Evolutionary conservation across 2,797 vertebrate genomes (phyloP), one percentile per base, ranked within the genome.

Genomic region (Naso thynnoides): DNA sequence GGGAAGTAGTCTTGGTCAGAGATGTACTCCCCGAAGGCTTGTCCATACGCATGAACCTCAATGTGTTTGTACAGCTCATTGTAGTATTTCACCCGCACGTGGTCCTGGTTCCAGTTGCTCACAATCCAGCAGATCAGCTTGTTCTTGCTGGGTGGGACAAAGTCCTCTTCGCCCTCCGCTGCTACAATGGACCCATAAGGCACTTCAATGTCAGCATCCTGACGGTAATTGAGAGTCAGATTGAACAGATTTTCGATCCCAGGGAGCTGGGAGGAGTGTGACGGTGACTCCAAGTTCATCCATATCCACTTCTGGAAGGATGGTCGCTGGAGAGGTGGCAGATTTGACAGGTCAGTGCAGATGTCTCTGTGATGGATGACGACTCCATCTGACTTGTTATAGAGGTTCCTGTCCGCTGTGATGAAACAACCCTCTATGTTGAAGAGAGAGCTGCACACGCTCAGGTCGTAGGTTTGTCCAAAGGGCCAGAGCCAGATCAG

Each of bases 401-500:
- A 99, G 36, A 98, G 90, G 36, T 96, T 96, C 39, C 96, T 95
- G 90, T 99, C 97, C 0, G 95, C 97, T 2, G 98, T 99, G 83
- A 99, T 92, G 75, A 96, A 95, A 82, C 98, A 99, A 63, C 97
- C 96, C 0, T 97, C 96, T 38, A 99, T 97, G 70, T 96, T 97
- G 88, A 98, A 99, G 89, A 95, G 91, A 0, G 96, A 93, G 86
- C 96, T 95, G 89, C 98, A 99, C 55, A 96, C 96, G 3, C 93
- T 95, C 38, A 98, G 93, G 81, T 99, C 96, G 0, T 97, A 98
- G 8, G 96, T 98, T 78, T 98, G 96, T 48, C 97, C 97, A 47
- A 99, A 99, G 0, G 98, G 98, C 98, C 97, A 99, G 58, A 99
- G 95, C 98, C 98, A 99, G 78, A 99, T 95, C 71, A 99, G 91